Evolutionary conservation across 2,797 vertebrate genomes (phyloP), one percentile per base, ranked within the genome.

Genomic region (Pseudomugil tenellus): DNA sequence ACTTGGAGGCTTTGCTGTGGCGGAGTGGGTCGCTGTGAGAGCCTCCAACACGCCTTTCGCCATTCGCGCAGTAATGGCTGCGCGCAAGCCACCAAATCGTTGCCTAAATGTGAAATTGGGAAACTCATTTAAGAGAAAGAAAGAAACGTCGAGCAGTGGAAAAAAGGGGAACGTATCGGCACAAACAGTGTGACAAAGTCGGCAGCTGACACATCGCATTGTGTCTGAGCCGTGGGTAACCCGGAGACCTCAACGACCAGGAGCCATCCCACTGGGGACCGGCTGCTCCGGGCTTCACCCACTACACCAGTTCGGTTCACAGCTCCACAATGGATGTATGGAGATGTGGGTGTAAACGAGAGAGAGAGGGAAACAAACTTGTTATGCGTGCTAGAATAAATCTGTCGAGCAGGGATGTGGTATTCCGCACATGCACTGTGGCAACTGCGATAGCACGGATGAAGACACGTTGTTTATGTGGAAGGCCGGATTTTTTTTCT

Each of bases 171-270:
- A 58, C 71, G 74, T 59, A 70, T 67, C 31, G 63, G 69, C 31
- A 4, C 23, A 46, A 53, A 75, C 70, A 81, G 75, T 69, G 56
- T 58, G 70, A 85, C 71, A 72, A 84, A 89, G 86, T 89, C 70
- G 77, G 67, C 84, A 84, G 86, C 84, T 88, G 87, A 89, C 90
- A 90, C 87, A 86, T 86, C 81, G 85, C 87, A 86, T 89, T 89
- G 89, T 89, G 83, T 89, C 81, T 86, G 85, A 82, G 83, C 78
- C 66, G 83, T 48, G 87, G 87, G 83, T 67, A 74, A 89, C 89
- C 88, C 80, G 84, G 84, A 86, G 90, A 91, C 89, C 89, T 85
- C 81, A 74, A 73, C 85, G 76, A 81, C 87, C 79, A 64, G 31
- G 74, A 85, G 85, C 85, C 74, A 89, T 88, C 87, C 91, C 90